These are phyloP conservation scores for Fregata magnificens DNA, from an alignment of 2,113 vertebrate species.

Conservation along the genomic window DNA sequence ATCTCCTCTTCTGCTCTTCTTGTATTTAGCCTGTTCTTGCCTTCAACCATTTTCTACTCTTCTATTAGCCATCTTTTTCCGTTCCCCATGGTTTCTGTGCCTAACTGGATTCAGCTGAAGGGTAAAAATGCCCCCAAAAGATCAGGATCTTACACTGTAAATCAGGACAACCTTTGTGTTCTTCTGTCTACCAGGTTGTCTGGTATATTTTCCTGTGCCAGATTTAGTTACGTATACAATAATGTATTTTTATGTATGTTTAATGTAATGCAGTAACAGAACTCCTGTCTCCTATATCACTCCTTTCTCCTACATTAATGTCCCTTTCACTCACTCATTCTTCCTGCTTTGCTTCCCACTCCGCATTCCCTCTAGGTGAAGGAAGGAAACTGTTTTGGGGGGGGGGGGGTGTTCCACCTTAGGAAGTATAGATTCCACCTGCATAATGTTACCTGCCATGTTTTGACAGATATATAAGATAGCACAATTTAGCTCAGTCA, in stretches of 20 bases:
- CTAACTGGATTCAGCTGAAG: neutral
- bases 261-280: neutral
- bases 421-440: neutral
- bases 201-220: neutral
- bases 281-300: neutral
- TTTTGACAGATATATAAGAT: neutral
- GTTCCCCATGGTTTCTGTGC: neutral
- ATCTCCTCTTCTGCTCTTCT: neutral
- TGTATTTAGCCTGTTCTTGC: neutral
- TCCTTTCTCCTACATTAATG: neutral
- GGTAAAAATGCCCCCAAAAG: neutral
- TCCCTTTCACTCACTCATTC: neutral
- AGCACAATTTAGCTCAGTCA: neutral
- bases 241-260: neutral
- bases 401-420: neutral
- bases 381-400: neutral
- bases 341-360: neutral
- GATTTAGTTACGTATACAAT: neutral
- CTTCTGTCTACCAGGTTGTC: neutral
- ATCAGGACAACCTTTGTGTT: neutral
- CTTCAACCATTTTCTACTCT: fast-evolving
- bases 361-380: neutral
- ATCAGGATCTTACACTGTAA: neutral
- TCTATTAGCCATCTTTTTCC: neutral
- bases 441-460: neutral